Percentiles rank a stretch among this genome's conserved stretches.
phyloP scores from a whole-genome alignment of 2,888 invertebrate genomes.

The Nemoura dubitans region DNA sequence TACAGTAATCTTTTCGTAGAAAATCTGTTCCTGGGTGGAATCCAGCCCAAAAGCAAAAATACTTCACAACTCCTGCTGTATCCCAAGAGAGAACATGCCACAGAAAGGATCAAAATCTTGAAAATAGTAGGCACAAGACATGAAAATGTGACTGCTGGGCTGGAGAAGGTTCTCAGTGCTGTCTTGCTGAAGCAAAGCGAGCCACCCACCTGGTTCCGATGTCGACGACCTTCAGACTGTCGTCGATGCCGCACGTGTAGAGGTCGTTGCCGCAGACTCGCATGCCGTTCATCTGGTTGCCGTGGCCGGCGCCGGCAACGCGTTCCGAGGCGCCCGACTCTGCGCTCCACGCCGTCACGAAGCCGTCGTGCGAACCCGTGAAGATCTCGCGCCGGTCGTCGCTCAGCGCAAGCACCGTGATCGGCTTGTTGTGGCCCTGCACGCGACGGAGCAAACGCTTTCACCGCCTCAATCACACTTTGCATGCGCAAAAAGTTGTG shows the following conservation, averaged over 20 bases:
- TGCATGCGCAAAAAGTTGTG: too few species aligned
- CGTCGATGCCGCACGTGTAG: slow-evolving; percentile 94
- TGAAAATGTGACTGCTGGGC: too few species aligned
- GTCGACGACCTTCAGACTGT: slow-evolving; percentile 79
- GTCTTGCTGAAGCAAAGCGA: too few species aligned
- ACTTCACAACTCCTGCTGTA: too few species aligned
- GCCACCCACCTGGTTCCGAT: slow-evolving; percentile 53
- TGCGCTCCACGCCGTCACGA: slow-evolving; percentile 85
- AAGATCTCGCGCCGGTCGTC: slow-evolving; percentile 80
- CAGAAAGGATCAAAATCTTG: too few species aligned
- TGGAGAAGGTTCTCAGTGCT: too few species aligned
- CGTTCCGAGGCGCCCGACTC: slow-evolving; percentile 70
- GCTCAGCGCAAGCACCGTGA: slow-evolving; percentile 85
- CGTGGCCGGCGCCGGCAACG: slow-evolving; percentile 87
- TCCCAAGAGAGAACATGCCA: too few species aligned
- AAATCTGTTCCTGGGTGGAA: too few species aligned
- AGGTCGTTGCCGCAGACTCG: slow-evolving; percentile 73
- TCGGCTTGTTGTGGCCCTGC: slow-evolving; percentile 96
- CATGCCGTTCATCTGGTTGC: slow-evolving; percentile 95
- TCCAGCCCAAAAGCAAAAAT: too few species aligned
- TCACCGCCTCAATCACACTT: too few species aligned
- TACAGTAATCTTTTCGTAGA: too few species aligned
- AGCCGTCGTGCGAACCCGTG: slow-evolving; percentile 94
- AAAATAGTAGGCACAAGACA: too few species aligned
- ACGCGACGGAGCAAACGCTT: slow-evolving; percentile 51